These are phyloP conservation scores for Zaprionus lachaisei DNA, from an alignment of 1,140 invertebrate species.

Conservation along the genomic window DNA sequence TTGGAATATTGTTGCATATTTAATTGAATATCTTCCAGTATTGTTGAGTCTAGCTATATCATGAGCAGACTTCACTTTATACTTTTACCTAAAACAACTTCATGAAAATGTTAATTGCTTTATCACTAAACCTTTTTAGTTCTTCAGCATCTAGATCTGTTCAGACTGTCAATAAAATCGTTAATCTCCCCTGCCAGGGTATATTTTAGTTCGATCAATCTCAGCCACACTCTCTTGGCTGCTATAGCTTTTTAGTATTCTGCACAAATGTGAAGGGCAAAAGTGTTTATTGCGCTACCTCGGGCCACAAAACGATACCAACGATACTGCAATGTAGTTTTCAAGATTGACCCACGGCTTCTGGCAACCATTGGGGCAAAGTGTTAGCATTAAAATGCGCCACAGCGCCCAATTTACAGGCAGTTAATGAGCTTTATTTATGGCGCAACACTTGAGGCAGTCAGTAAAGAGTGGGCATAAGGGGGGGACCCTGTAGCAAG, in stretches of 20 bases:
- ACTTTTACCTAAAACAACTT: no score
- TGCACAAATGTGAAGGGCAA: not conserved
- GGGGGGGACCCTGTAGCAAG: not conserved
- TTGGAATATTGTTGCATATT: no score
- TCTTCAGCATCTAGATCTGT: no score
- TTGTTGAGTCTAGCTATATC: no score
- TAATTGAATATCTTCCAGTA: no score
- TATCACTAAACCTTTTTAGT: no score
- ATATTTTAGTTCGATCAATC: not conserved
- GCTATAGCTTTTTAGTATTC: not conserved
- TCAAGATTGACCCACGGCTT: not conserved
- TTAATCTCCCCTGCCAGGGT: not conserved
- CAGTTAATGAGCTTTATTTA: conserved; percentile 49
- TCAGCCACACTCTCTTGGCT: not conserved
- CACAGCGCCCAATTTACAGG: conserved; percentile 35
- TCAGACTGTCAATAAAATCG: no score
- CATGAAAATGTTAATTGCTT: no score
- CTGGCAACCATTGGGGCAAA: conserved; percentile 3
- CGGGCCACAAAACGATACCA: conserved; percentile 2
- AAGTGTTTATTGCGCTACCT: conserved; percentile 25
- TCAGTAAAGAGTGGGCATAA: not conserved
- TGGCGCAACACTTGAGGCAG: conserved; percentile 36
- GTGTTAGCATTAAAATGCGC: conserved; percentile 45
- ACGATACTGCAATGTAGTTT: not conserved
- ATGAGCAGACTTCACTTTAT: no score